These are phyloP conservation scores for Bradypodion pumilum DNA, from an alignment of 2,797 vertebrate genomes.

Conservation along the genomic window DNA sequence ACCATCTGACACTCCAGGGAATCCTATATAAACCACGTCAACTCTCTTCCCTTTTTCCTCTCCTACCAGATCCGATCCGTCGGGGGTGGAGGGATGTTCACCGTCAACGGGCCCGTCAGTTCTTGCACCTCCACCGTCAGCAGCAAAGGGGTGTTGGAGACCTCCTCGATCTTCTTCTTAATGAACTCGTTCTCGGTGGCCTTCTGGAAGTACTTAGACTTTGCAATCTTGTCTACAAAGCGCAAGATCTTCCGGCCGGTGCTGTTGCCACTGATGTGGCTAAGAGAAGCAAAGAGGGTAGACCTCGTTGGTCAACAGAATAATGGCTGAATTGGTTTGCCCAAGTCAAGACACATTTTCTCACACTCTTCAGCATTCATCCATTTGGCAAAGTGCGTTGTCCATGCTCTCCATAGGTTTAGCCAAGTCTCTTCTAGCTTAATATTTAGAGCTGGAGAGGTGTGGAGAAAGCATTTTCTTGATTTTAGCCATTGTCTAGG, in stretches of 20 bases:
- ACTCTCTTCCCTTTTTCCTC: background rate
- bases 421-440: too few species aligned
- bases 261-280: slow-evolving; percentile 76
- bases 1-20: too few species aligned
- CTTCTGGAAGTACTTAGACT: slow-evolving; percentile 91
- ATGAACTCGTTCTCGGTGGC: slow-evolving; percentile 91
- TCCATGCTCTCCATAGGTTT: too few species aligned
- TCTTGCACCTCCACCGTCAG: slow-evolving; percentile 89
- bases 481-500: too few species aligned
- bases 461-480: too few species aligned
- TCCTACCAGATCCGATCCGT: slow-evolving; percentile 89
- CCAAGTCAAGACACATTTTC: background rate
- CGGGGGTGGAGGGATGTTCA: slow-evolving; percentile 88
- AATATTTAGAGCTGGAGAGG: too few species aligned
- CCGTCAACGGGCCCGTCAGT: slow-evolving; percentile 80
- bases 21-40: too few species aligned
- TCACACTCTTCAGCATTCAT: too few species aligned
- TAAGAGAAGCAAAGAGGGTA: slow-evolving; percentile 33
- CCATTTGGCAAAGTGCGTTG: too few species aligned
- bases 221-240: slow-evolving; percentile 90
- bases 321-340: too few species aligned
- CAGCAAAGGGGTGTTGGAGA: slow-evolving; percentile 89
- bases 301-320: background rate
- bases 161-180: slow-evolving; percentile 91
- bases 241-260: slow-evolving; percentile 87